Base-by-base conservation (phyloP, 23 tunicate genomes). In the Styela clava region DNA sequence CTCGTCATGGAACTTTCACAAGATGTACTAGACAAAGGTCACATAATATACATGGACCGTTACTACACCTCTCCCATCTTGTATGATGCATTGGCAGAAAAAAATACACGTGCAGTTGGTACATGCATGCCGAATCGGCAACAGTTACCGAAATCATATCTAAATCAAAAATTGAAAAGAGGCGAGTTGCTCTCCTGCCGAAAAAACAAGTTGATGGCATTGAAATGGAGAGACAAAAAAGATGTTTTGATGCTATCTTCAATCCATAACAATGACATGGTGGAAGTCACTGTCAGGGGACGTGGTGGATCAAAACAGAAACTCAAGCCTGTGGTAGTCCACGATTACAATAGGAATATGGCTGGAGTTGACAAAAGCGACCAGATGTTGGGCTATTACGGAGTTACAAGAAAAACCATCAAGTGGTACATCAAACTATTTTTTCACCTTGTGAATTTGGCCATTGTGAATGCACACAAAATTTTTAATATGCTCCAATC, bases 181-280 rank as follows among this genome's bases (percentile, higher is more conserved):
- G 83, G 83, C 3, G 79, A 79, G 28, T 25, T 64, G 16, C 24
- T 63, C 21, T 7, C 9, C 25, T 63, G 37, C n/a, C 83, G 83
- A 29, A 19, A 26, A 9, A 35, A 31, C 44, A 27, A 12, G 20
- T 79, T 16, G 21, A 62, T n/a, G 83, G 80, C 83, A 2, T 73
- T 64, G 9, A 79, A 79, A 31, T 79, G 83, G 83, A 79, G 63
- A 21, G 72, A 79, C 83, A 79, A 79, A 26, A 24, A 52, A 69
- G 79, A 79, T 9, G 83, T 79, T 24, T 64, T 79, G 37, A 68
- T 79, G 79, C 51, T 79, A 5, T 79, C 83, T 29, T 62, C 83
- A 12, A 31, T 23, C 29, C 83, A 79, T 28, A 64, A n/a, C 25
- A 24, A 69, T 68, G 79, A 64, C 22, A 79, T 68, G 34, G 22